phyloP scores from a whole-genome alignment of 2,888 invertebrate genomes.

The Meiosimyza decipiens region DNA sequence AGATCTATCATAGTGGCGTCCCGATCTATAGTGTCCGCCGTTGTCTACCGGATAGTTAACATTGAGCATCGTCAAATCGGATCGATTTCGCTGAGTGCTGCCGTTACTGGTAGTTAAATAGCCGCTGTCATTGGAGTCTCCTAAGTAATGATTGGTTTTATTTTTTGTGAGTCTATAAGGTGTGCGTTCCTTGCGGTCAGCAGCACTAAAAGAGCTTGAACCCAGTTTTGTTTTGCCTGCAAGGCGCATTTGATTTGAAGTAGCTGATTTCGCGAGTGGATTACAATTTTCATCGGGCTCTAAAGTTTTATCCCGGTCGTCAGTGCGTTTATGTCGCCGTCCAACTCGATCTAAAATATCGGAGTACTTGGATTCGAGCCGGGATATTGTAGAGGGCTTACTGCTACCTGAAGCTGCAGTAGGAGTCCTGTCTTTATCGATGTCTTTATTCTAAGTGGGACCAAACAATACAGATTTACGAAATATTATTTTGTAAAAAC shows the following conservation, averaged over 20 bases:
- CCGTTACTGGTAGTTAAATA: conserved; percentile 52
- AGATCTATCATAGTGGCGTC: conserved; percentile 47
- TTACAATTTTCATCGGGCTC: conserved; percentile 70
- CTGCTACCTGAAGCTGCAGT: conserved; percentile 49
- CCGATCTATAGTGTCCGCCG: conserved; percentile 46
- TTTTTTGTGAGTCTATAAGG: conserved; percentile 61
- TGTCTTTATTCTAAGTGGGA: conserved; percentile 52
- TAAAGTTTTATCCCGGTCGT: conserved; percentile 76
- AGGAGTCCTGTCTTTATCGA: conserved; percentile 66
- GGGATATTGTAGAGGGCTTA: conserved; percentile 71
- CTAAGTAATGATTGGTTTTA: conserved; percentile 59
- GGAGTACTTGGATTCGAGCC: conserved; percentile 83
- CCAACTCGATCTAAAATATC: conserved; percentile 80
- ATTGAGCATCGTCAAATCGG: conserved; percentile 53
- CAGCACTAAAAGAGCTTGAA: conserved; percentile 70
- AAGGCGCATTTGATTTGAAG: conserved; percentile 78
- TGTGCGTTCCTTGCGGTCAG: conserved; percentile 66
- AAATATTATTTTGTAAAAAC: no score
- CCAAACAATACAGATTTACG: no score
- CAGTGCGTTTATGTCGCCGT: conserved; percentile 69
- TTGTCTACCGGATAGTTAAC: conserved; percentile 61
- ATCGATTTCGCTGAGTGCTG: conserved; percentile 38
- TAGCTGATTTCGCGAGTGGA: conserved; percentile 76
- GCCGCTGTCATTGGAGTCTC: conserved; percentile 61
- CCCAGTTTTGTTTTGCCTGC: conserved; percentile 71